A percentile compares a stretch with the other conserved stretches of the same genome.
Evolutionary conservation across 2,797 vertebrate species (phyloP).

Genomic region (Gambusia yucatana): DNA sequence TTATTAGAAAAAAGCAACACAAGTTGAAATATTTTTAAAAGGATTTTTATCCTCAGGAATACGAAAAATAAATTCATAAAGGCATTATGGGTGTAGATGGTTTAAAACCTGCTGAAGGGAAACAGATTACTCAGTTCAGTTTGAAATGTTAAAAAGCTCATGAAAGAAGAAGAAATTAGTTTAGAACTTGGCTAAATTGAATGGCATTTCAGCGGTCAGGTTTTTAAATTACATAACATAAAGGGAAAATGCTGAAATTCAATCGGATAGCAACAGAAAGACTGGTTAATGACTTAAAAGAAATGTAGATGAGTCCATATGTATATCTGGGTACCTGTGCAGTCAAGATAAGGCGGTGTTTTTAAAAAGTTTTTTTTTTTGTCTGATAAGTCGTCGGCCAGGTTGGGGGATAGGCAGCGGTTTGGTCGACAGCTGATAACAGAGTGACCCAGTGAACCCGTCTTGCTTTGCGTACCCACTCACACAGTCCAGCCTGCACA

Average conservation of each 20-base stretch:
- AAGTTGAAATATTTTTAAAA: not conserved
- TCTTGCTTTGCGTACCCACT: slow-evolving; percentile 26
- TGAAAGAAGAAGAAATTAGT: not conserved
- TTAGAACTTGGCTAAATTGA: not conserved
- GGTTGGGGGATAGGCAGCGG: slow-evolving; percentile 30
- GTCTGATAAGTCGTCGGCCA: slow-evolving; percentile 58
- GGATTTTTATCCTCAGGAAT: not conserved
- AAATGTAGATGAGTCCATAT: not conserved
- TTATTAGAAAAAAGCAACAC: not conserved
- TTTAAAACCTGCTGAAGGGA: not conserved
- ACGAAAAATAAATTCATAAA: not conserved
- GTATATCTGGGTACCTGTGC: slow-evolving; percentile 20
- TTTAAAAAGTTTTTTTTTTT: slow-evolving; percentile 45
- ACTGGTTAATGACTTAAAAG: slow-evolving; percentile 24
- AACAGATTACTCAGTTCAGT: not conserved
- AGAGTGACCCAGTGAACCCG: slow-evolving; percentile 49
- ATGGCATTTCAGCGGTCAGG: not conserved
- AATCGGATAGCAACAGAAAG: slow-evolving; percentile 11
- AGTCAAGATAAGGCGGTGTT: not conserved
- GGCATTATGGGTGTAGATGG: not conserved
- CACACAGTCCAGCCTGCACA: slow-evolving; percentile 29
- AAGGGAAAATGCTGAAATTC: not conserved
- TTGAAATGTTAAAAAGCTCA: not conserved
- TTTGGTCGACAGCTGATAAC: slow-evolving; percentile 77
- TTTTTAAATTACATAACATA: not conserved